Percentiles rank a stretch among this genome's conserved stretches.
phyloP scores from a whole-genome alignment of 2,113 vertebrate genomes.

The Microtus montanus region DNA sequence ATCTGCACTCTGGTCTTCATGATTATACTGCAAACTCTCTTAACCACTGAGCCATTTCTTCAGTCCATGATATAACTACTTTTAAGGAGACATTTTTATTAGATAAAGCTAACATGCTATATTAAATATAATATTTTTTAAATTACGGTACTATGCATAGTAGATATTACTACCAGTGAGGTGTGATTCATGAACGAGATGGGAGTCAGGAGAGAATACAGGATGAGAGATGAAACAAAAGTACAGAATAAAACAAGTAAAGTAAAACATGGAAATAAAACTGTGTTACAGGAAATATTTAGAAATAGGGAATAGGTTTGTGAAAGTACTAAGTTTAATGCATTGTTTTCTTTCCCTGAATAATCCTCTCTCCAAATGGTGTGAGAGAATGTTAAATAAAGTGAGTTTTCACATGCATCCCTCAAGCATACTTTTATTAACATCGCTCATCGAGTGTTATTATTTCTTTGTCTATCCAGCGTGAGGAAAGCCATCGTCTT shows the following conservation, averaged over 20 bases:
- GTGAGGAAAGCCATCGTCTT: slow-evolving; percentile 4
- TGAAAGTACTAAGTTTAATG: slow-evolving; percentile 26
- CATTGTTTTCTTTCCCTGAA: slow-evolving; percentile 39
- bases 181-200: neutral
- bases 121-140: neutral
- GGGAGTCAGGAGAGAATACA: neutral
- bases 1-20: neutral
- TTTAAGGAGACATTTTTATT: neutral
- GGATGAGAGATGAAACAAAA: neutral
- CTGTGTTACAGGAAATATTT: slow-evolving; percentile 12
- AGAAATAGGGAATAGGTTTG: slow-evolving; percentile 10
- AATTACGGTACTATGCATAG: neutral
- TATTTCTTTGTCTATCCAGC: slow-evolving; percentile 46
- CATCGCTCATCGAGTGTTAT: slow-evolving; percentile 54
- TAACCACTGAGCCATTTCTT: neutral
- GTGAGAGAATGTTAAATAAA: slow-evolving; percentile 64
- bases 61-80: neutral
- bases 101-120: neutral
- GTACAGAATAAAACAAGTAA: slow-evolving; percentile 8
- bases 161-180: neutral
- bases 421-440: slow-evolving; percentile 56
- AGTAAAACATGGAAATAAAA: neutral
- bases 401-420: slow-evolving; percentile 33
- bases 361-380: slow-evolving; percentile 61
- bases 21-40: neutral